phyloP scores from a whole-genome alignment of 2,888 invertebrate species.

The Asteroscopus sphinx region DNA sequence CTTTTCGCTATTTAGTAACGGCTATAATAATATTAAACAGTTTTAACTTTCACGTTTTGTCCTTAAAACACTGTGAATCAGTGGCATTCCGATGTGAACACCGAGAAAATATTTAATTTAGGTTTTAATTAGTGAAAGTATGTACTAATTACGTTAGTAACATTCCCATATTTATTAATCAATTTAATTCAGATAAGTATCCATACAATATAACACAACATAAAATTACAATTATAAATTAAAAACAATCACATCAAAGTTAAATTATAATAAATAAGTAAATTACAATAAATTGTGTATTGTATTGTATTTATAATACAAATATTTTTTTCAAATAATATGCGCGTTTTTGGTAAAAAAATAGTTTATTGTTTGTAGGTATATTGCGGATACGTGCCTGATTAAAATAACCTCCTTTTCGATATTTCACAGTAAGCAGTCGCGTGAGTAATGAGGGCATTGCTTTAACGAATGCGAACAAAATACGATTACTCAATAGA shows the following conservation, averaged over 20 bases:
- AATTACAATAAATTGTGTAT: no score
- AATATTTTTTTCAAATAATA: no score
- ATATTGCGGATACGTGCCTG: no score
- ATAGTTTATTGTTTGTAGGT: no score
- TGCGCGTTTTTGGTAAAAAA: no score
- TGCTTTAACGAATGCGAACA: conserved; percentile 31
- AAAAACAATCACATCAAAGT: no score
- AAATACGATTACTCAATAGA: conserved; percentile 45
- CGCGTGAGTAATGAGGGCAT: conserved; percentile 45
- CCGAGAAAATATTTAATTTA: conserved; percentile 5
- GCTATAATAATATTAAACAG: conserved; percentile 29
- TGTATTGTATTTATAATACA: no score
- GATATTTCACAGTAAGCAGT: conserved; percentile 11
- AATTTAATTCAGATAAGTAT: no score
- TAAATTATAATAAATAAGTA: no score
- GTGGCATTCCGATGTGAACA: conserved; percentile 13
- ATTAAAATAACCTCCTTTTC: conserved; percentile 32
- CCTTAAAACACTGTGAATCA: conserved; percentile 1
- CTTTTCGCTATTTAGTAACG: conserved; percentile 7
- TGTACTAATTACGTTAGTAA: conserved; percentile 3
- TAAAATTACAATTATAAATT: no score
- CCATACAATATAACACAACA: no score
- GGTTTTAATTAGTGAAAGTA: conserved; percentile 2
- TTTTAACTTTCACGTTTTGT: conserved; percentile 46
- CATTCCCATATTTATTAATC: neutral